Base-by-base conservation (phyloP, 2,113 vertebrate genomes). In the Oreochromis tanganicae region DNA sequence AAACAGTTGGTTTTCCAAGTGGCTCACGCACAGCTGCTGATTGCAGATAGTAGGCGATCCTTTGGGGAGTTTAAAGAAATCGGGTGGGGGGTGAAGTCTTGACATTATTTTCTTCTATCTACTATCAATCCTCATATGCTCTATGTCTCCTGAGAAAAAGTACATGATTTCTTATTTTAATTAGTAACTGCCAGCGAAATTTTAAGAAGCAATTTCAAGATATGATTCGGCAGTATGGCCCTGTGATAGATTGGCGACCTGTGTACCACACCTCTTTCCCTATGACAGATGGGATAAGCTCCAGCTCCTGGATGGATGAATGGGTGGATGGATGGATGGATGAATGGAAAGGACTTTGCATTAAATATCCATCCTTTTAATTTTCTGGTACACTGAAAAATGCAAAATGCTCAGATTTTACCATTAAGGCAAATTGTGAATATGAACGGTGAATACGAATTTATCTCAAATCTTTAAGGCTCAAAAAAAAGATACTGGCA, bases 1-100 rank as follows among this genome's bases (percentile, higher is more conserved):
- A 91, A 90, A 91, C 61, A 84, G 87, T 92, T 87, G 88, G 52
- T 90, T 89, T 90, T 91, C 56, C 24, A 71, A 88, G 81, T 57
- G 78, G 83, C 71, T 93, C 85, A 56, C 2, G 3, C 56, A 8
- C 34, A 41, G 75, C 73, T 81, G 73, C 71, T 89, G 88, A 90
- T 87, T 88, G 48, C 81, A 80, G 82, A 87, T 50, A 50, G 14
- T 32, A 81, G 48, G 66, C 32, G 24, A 61, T 50, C 46, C 86
- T 87, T 82, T 38, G 6, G 86, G 89, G 87, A 85, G 73, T 89
- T 80, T 59, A 50, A 81, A 43, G 38, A 87, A 78, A 80, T 38
- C 16, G 2, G n/a, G 50, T 19, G 12, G 16, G 27, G 12, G 43
- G 61, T 66, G 68, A 83, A 82, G 38, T 81, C 79, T 79, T 89